phyloP scores from a whole-genome alignment of 2,113 vertebrate genomes.

The Acinonyx jubatus region DNA sequence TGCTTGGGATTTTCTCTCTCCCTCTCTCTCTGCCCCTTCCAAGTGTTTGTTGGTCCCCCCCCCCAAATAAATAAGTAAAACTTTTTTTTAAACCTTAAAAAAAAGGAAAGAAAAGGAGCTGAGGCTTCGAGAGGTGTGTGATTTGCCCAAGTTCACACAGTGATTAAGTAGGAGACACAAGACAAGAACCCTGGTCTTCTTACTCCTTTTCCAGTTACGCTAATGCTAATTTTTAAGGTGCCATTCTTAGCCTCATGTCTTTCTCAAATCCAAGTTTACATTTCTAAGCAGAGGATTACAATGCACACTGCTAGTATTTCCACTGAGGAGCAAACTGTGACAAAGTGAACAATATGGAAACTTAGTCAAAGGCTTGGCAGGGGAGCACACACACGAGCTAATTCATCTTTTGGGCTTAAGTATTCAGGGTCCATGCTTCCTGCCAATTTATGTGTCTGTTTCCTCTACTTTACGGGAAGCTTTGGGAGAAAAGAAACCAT shows the following conservation, averaged over 20 bases:
- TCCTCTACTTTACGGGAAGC: background rate
- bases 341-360: background rate
- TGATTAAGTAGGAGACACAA: background rate
- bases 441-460: background rate
- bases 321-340: background rate
- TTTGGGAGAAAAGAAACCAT: background rate
- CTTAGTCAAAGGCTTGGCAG: background rate
- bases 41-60: no score
- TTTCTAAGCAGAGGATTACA: background rate
- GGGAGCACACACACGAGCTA: background rate
- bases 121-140: background rate
- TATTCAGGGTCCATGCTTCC: background rate
- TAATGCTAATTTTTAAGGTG: background rate
- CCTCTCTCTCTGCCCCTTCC: no score
- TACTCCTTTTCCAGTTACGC: background rate
- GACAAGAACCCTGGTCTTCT: background rate
- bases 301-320: background rate
- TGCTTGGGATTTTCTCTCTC: no score
- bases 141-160: background rate
- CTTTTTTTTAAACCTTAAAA: no score
- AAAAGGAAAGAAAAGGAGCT: background rate
- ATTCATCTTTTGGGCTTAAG: background rate
- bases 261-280: background rate
- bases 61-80: no score
- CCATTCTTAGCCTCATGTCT: background rate